phyloP scores from a whole-genome alignment of 2,888 invertebrate genomes.

The Eupsilia transversa region DNA sequence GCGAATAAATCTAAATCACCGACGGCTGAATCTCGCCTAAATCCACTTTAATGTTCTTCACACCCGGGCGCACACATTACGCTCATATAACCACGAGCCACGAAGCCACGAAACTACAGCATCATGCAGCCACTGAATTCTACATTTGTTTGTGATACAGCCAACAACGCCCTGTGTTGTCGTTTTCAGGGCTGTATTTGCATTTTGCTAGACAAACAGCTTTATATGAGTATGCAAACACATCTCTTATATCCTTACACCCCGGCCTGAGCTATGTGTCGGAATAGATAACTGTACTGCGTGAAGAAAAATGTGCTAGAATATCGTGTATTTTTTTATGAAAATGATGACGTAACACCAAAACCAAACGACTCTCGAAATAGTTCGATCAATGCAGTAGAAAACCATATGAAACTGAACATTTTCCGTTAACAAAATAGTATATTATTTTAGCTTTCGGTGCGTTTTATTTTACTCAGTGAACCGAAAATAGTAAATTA shows the following conservation, averaged over 20 bases:
- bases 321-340: neutral
- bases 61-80: constrained; percentile 64
- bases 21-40: constrained; percentile 69
- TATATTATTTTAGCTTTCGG: neutral
- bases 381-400: neutral
- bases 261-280: constrained; percentile 27
- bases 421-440: neutral
- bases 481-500: neutral
- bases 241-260: constrained; percentile 31
- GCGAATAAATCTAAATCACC: constrained; percentile 85
- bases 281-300: constrained; percentile 18
- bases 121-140: constrained; percentile 46
- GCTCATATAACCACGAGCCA: constrained; percentile 47
- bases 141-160: constrained; percentile 36
- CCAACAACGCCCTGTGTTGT: constrained; percentile 29
- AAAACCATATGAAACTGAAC: constrained; percentile 5
- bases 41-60: constrained; percentile 77
- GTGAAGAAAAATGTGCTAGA: neutral
- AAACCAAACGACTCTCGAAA: neutral
- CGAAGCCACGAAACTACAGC: constrained; percentile 44
- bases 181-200: constrained; percentile 34
- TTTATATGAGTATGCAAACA: constrained; percentile 35
- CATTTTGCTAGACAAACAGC: constrained; percentile 27
- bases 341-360: neutral
- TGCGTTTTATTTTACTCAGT: neutral